These are phyloP conservation scores for Dysmachus trigonus DNA, from an alignment of 2,888 invertebrate genomes.

Conservation along the genomic window DNA sequence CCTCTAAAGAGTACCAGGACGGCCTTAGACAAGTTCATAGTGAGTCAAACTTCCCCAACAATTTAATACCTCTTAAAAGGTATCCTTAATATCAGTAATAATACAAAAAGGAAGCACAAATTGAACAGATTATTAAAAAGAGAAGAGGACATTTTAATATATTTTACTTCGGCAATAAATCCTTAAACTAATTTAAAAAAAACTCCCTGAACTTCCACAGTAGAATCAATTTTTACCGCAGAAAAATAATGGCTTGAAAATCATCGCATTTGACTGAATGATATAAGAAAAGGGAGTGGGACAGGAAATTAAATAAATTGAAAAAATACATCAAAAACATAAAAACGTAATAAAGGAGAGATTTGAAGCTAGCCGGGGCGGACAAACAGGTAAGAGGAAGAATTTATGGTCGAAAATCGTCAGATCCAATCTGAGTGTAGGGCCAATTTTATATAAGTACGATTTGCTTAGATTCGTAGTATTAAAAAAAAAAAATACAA, in stretches of 20 bases:
- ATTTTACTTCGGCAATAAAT: no score
- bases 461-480: slow-evolving; percentile 31
- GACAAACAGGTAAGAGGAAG: not conserved
- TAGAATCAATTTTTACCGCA: not conserved
- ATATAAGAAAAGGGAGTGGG: not conserved
- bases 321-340: not conserved
- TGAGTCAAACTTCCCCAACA: no score
- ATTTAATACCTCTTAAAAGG: no score
- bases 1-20: no score
- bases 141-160: no score
- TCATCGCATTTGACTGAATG: not conserved
- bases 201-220: not conserved
- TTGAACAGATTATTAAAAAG: no score
- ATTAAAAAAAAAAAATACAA: not conserved
- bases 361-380: not conserved
- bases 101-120: no score
- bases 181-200: not conserved
- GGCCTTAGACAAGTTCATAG: no score
- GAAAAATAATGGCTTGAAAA: not conserved
- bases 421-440: not conserved
- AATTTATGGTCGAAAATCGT: not conserved
- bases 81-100: no score
- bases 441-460: slow-evolving; percentile 23
- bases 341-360: not conserved
- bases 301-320: not conserved